Conservation (phyloP, 37 sponge, comb jelly and placozoan species). For the Spongilla lacustris region DNA sequence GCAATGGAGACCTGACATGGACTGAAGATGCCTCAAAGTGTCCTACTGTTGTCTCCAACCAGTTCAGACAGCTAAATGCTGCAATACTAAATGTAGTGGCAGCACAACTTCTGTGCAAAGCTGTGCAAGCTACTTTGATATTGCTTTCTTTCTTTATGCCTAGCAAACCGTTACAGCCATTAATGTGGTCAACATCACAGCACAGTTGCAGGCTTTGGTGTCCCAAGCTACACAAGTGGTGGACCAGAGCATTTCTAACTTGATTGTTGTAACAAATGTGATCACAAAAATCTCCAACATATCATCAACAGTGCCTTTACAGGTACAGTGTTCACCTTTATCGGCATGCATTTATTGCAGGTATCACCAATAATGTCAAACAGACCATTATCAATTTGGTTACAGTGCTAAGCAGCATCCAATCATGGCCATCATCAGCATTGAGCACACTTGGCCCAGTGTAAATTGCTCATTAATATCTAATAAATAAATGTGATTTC, state of each 20-base stretch:
- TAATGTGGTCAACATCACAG: background rate
- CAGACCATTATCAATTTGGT: background rate
- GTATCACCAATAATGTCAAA: too few species aligned
- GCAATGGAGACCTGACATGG: too few species aligned
- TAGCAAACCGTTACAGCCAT: background rate
- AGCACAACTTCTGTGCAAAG: too few species aligned
- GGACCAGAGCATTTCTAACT: background rate
- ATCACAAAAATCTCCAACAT: background rate
- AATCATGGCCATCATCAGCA: background rate
- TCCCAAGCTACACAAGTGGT: background rate
- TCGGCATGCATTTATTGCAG: background rate
- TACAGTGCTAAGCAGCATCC: background rate
- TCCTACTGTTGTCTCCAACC: too few species aligned
- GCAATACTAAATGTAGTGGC: too few species aligned
- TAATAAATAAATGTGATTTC: background rate
- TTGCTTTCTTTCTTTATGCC: background rate
- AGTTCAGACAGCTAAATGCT: too few species aligned
- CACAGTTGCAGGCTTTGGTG: background rate
- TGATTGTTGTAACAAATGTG: background rate
- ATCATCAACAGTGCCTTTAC: background rate
- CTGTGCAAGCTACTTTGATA: background rate
- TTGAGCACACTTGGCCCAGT: background rate
- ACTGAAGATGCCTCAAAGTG: too few species aligned
- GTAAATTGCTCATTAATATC: background rate
- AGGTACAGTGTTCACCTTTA: background rate